A percentile compares a stretch with the other conserved stretches of the same genome.
These are phyloP conservation scores for Dicycla oo DNA, from an alignment of 2,888 invertebrate genomes.

Conservation along the genomic window DNA sequence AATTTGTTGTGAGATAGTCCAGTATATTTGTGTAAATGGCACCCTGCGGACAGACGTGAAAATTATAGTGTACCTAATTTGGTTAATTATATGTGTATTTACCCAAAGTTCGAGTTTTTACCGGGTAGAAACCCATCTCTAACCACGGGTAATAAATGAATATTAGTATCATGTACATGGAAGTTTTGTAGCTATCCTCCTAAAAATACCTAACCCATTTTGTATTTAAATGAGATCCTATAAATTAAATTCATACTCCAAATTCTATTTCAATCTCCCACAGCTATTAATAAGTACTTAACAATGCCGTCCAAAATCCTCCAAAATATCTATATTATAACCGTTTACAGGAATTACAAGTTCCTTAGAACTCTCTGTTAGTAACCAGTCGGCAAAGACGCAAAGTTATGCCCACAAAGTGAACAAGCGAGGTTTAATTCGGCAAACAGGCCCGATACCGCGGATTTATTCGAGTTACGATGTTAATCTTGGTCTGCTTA, in stretches of 20 bases:
- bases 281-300: slow-evolving; percentile 20
- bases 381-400: slow-evolving; percentile 46
- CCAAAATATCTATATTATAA: slow-evolving; percentile 32
- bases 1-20: no score
- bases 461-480: slow-evolving; percentile 81
- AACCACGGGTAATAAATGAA: no score
- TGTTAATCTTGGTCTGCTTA: slow-evolving; percentile 69
- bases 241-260: neutral
- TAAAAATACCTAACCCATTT: neutral
- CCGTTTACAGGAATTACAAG: slow-evolving; percentile 56
- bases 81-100: no score
- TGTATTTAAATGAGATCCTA: neutral
- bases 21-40: no score
- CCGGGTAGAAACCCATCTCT: no score
- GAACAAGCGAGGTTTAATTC: slow-evolving; percentile 81
- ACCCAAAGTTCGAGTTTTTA: no score
- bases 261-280: slow-evolving; percentile 20
- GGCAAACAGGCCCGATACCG: slow-evolving; percentile 78
- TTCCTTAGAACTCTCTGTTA: slow-evolving; percentile 58
- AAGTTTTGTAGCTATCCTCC: neutral
- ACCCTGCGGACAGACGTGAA: no score
- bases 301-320: slow-evolving; percentile 24
- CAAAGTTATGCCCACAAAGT: slow-evolving; percentile 71
- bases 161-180: neutral
- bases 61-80: no score